A percentile compares a stretch with the other conserved stretches of the same genome.
These are phyloP conservation scores for Drosophila saltans DNA, from an alignment of 1,140 invertebrate genomes.

Conservation along the genomic window DNA sequence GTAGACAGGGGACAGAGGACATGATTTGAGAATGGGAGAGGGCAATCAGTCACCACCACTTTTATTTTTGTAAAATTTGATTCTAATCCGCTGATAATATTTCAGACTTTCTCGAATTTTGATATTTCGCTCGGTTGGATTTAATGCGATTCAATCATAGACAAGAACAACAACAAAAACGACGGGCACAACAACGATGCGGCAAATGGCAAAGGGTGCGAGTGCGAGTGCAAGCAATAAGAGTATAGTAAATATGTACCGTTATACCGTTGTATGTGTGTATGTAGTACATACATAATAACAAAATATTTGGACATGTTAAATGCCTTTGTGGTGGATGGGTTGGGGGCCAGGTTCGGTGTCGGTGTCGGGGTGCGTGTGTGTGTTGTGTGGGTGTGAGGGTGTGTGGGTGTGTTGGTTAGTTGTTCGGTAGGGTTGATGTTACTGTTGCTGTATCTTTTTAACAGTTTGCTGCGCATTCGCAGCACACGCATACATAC, in stretches of 20 bases:
- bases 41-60: conserved; percentile 35
- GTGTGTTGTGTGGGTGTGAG: background rate
- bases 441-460: conserved; percentile 8
- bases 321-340: conserved; percentile 23
- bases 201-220: conserved; percentile 4
- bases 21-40: background rate
- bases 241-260: conserved; percentile 1
- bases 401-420: background rate
- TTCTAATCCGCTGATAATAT: conserved; percentile 69
- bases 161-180: conserved; percentile 14
- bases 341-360: too few relatives aligned
- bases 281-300: conserved; percentile 30
- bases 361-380: background rate
- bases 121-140: conserved; percentile 60
- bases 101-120: conserved; percentile 53
- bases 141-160: conserved; percentile 61
- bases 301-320: conserved; percentile 44
- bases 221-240: conserved; percentile 11
- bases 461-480: conserved; percentile 26
- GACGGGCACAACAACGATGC: background rate
- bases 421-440: background rate
- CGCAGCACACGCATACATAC: background rate
- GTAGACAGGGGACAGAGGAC: background rate
- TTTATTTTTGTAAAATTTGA: conserved; percentile 54
- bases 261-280: background rate